Evolutionary conservation across 2,113 vertebrate species (phyloP).

Genomic region (Rostratula benghalensis): DNA sequence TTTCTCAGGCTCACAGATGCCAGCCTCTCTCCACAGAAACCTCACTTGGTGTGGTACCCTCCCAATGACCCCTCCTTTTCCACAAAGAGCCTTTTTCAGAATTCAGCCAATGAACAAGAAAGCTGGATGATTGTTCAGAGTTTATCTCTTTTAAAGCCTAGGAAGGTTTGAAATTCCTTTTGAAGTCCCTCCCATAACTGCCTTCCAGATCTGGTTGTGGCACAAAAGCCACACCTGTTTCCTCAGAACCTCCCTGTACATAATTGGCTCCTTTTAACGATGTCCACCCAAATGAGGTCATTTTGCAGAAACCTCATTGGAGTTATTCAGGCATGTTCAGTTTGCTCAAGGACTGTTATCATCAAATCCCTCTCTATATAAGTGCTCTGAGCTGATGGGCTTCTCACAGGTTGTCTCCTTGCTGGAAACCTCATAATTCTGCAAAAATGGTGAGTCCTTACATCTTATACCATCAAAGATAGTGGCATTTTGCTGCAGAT

Average conservation of each 20-base stretch:
- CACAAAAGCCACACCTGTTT: constrained; percentile 12
- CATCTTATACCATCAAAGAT: background rate
- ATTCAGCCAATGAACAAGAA: background rate
- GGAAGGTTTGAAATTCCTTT: background rate
- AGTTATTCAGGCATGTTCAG: background rate
- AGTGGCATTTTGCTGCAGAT: background rate
- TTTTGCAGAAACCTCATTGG: constrained; percentile 32
- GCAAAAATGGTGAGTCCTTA: constrained; percentile 55
- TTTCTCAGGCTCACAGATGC: background rate
- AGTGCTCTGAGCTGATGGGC: background rate
- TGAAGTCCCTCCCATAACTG: background rate
- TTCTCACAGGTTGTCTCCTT: background rate
- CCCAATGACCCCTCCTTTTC: background rate
- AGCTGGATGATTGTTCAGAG: background rate
- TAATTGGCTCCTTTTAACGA: background rate
- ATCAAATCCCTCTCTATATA: constrained; percentile 9
- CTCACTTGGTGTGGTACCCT: background rate
- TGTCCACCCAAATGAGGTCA: background rate
- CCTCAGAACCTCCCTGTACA: background rate
- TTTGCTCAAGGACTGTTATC: constrained; percentile 6
- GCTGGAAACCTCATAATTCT: background rate
- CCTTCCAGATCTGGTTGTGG: background rate
- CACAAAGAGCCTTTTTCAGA: background rate
- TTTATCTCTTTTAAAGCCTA: background rate
- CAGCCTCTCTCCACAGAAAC: background rate